Base-by-base conservation (phyloP, 2,888 invertebrate genomes). In the Ephialtes manifestator region DNA sequence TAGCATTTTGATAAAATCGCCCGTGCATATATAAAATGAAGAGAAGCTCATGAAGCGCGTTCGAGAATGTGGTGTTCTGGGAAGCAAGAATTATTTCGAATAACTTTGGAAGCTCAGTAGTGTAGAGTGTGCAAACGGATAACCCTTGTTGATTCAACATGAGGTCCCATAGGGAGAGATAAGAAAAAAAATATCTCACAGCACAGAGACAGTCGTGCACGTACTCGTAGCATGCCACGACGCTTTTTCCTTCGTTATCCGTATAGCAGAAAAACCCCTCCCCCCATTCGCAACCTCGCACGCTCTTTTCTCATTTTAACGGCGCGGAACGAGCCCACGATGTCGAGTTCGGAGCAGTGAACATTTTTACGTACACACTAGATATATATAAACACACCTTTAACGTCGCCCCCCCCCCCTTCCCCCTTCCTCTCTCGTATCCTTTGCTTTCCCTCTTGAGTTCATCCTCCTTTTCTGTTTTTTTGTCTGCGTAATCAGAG, bases 401-500 rank as follows among this genome's bases (percentile, higher is more conserved):
- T 53, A 39, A 65, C 51, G 31, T 39, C 35, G 11, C 1, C 43
- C 31, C 48, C 43, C 1, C 43, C 31, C 48, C 43, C 60, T 15
- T 31, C 13, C 24, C 28, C 15, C 39, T 13, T 13, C 13, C 13
- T 11, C 20, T 13, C 53, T 20, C 58, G 4, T 7, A 15, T 31
- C 15, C 51, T 48, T 31, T n/a, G 28, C 35, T 2, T 8, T n/a
- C 18, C 18, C 20, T 55, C 24, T 24, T 1, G 46, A 35, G 11
- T 35, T 71, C 20, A 60, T 43, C 13, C 39, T 20, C 31, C 18
- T 39, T 11, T 11, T 43, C 20, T 39, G 35, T 65, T 58, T 85
- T 86, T 85, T 72, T 75, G 72, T 75, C 28, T 43, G 51, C 79
- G 82, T 86, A 87, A 87, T 87, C 86, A 78, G 68, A 48, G 31